phyloP scores from a whole-genome alignment of 2,888 invertebrate species.

The Yponomeuta evonymella region DNA sequence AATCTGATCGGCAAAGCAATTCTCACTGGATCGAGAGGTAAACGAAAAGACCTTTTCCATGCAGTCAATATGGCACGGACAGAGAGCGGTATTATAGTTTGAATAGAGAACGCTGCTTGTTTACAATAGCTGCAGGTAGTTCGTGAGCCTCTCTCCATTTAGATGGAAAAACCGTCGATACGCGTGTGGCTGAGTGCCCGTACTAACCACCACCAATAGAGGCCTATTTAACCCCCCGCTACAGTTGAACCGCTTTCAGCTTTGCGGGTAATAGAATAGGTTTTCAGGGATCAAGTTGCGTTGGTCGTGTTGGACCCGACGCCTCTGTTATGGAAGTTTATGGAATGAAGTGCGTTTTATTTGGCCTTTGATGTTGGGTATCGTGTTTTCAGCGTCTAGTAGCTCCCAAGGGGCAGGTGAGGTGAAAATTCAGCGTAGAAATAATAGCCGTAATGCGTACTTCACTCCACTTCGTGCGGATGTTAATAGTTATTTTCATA shows the following conservation, averaged over 20 bases:
- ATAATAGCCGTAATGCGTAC: conserved; percentile 44
- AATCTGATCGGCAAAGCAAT: conserved; percentile 18
- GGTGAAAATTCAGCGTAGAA: conserved; percentile 47
- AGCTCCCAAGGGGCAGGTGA: conserved; percentile 46
- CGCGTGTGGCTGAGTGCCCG: conserved; percentile 44
- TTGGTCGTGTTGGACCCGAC: conserved; percentile 47
- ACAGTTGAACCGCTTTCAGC: not conserved
- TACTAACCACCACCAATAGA: conserved; percentile 1
- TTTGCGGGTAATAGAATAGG: not conserved
- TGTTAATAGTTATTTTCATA: conserved; percentile 6
- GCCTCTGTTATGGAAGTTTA: conserved; percentile 63
- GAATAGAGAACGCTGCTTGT: conserved; percentile 68
- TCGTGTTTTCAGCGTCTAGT: conserved; percentile 58
- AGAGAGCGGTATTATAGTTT: conserved; percentile 64
- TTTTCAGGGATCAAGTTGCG: conserved; percentile 39
- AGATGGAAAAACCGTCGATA: conserved; percentile 65
- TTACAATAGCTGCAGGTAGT: conserved; percentile 71
- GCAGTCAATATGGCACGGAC: conserved; percentile 55
- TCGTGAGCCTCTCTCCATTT: conserved; percentile 68
- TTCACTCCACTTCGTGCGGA: conserved; percentile 32
- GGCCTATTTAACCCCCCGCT: not conserved
- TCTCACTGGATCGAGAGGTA: conserved; percentile 35
- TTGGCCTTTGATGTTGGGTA: conserved; percentile 68
- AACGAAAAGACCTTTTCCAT: conserved; percentile 51
- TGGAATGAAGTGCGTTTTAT: conserved; percentile 69